These are phyloP conservation scores for Hyperoplus immaculatus DNA, from an alignment of 2,797 vertebrate genomes.

Conservation along the genomic window DNA sequence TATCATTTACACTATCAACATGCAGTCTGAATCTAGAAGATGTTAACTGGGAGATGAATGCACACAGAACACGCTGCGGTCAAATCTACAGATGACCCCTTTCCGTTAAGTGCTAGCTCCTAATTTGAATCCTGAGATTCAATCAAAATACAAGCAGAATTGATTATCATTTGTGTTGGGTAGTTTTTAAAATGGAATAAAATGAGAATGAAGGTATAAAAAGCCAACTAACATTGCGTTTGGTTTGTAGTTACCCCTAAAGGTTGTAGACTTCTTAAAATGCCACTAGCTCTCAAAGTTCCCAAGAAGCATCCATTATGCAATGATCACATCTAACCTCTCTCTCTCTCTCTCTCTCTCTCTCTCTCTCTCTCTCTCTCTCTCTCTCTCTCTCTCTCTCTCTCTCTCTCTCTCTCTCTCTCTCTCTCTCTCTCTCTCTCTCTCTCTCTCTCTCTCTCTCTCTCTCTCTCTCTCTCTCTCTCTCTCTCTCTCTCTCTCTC, in stretches of 20 bases:
- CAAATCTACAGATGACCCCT: background rate
- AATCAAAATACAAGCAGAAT: background rate
- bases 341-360: too few species aligned
- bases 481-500: too few species aligned
- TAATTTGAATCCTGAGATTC: background rate
- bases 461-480: too few species aligned
- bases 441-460: too few species aligned
- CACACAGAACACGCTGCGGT: background rate
- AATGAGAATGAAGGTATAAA: background rate
- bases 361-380: too few species aligned
- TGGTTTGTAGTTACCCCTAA: background rate
- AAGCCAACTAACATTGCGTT: background rate
- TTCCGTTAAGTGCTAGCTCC: background rate
- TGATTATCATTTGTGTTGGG: background rate
- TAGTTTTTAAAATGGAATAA: background rate
- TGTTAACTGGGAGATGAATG: background rate
- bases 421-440: too few species aligned
- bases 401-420: too few species aligned
- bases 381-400: too few species aligned
- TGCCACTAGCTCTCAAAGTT: background rate
- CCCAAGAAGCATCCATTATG: background rate
- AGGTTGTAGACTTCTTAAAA: background rate
- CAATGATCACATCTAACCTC: background rate
- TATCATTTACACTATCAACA: background rate
- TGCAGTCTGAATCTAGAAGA: background rate